phyloP scores from a whole-genome alignment of 1,140 invertebrate species.

The Tetramorium parvispinum region DNA sequence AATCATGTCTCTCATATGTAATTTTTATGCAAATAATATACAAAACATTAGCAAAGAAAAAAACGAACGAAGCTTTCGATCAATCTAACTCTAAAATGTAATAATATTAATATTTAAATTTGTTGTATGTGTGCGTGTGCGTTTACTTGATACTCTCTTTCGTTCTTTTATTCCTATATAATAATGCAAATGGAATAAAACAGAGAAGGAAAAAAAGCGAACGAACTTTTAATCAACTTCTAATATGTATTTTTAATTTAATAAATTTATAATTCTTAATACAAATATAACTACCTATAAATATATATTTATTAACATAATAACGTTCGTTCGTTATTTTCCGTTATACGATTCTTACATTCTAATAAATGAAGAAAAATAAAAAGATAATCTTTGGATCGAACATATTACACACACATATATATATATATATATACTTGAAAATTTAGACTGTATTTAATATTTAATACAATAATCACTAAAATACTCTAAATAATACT shows the following conservation, averaged over 20 bases:
- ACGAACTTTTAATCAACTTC: neutral
- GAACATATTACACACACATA: neutral
- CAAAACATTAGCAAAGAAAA: neutral
- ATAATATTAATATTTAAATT: neutral
- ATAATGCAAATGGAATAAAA: neutral
- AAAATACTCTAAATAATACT: constrained; percentile 7
- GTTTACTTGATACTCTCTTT: neutral
- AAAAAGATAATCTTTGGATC: neutral
- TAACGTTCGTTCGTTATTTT: constrained; percentile 8
- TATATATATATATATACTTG: neutral
- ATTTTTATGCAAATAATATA: neutral
- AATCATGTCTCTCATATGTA: neutral
- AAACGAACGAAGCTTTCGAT: neutral
- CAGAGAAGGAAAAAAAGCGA: neutral
- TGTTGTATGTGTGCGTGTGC: neutral
- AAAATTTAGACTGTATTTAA: constrained; percentile 6
- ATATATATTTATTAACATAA: constrained; percentile 17
- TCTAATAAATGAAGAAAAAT: neutral
- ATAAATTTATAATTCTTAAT: constrained; percentile 1
- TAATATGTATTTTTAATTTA: constrained; percentile 3
- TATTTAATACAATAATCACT: constrained; percentile 4
- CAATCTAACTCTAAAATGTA: neutral
- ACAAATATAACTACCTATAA: constrained; percentile 16
- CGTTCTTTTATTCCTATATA: neutral
- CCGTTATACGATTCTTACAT: neutral